Evolutionary conservation across 2,888 invertebrate species (phyloP).

Genomic region (Malthinus seriepunctatus): DNA sequence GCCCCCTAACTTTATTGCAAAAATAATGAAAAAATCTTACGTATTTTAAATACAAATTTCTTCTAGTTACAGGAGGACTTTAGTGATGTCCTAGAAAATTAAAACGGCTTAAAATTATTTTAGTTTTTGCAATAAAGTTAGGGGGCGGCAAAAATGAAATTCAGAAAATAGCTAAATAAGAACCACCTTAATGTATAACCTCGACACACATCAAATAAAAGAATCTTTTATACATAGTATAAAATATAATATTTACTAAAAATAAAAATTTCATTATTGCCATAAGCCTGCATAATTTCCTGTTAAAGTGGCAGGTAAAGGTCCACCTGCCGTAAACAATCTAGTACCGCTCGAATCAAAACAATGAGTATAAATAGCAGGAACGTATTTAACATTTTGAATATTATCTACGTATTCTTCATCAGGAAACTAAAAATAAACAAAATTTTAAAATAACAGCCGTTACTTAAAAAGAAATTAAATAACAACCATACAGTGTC

Average conservation of each 20-base stretch:
- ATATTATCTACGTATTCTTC: slow-evolving; percentile 84
- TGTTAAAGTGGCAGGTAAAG: slow-evolving; percentile 85
- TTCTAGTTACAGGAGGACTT: too few species aligned
- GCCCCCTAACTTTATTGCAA: too few species aligned
- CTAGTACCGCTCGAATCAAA: slow-evolving; percentile 91
- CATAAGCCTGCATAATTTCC: slow-evolving; percentile 96
- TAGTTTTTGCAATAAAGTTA: too few species aligned
- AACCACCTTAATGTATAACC: too few species aligned
- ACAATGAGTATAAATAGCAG: slow-evolving; percentile 96
- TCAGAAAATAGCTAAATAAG: too few species aligned
- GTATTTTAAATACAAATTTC: too few species aligned
- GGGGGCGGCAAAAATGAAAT: too few species aligned
- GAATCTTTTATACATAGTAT: slow-evolving; percentile 10
- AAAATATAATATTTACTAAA: slow-evolving; percentile 3
- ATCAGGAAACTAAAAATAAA: slow-evolving; percentile 69
- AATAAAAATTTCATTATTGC: slow-evolving; percentile 64
- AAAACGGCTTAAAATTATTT: too few species aligned
- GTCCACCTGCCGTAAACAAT: slow-evolving; percentile 94
- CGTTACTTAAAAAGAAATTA: not conserved
- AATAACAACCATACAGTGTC: too few species aligned
- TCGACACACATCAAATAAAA: slow-evolving; percentile 8
- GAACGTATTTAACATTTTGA: slow-evolving; percentile 84
- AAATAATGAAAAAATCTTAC: too few species aligned
- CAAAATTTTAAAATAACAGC: not conserved
- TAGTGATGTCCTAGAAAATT: too few species aligned